phyloP scores from a whole-genome alignment of 2,888 invertebrate species.

The Callyntrura sp. region DNA sequence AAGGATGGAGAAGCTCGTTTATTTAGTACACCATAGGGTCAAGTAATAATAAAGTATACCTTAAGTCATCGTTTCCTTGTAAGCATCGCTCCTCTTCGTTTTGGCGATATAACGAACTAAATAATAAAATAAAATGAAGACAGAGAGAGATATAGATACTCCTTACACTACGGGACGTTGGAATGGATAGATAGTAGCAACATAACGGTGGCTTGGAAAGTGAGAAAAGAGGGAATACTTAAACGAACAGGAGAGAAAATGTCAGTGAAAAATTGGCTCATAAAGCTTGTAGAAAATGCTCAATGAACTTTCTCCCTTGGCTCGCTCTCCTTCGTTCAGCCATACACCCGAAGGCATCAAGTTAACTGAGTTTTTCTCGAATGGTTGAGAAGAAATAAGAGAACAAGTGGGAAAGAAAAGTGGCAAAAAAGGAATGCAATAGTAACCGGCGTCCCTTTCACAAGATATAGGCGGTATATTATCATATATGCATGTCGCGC shows the following conservation, averaged over 20 bases:
- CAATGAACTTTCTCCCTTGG: slow-evolving; percentile 82
- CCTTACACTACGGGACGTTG: neutral
- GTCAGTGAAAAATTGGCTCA: slow-evolving; percentile 82
- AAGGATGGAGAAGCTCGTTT: slow-evolving; percentile 62
- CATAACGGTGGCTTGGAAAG: slow-evolving; percentile 20
- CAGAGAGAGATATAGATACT: slow-evolving; percentile 30
- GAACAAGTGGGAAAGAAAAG: slow-evolving; percentile 42
- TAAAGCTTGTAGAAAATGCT: slow-evolving; percentile 82
- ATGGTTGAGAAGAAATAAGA: slow-evolving; percentile 35
- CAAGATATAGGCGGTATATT: slow-evolving; percentile 47
- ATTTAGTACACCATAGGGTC: slow-evolving; percentile 78
- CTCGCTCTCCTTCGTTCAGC: slow-evolving; percentile 56
- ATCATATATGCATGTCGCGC: slow-evolving; percentile 6
- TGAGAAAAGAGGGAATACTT: slow-evolving; percentile 41
- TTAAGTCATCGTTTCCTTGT: slow-evolving; percentile 67
- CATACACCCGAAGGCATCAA: slow-evolving; percentile 72
- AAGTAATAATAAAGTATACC: slow-evolving; percentile 77
- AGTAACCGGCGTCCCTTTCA: slow-evolving; percentile 40
- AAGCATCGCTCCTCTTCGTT: neutral
- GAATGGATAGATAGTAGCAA: slow-evolving; percentile 47
- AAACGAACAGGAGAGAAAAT: slow-evolving; percentile 77
- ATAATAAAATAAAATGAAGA: slow-evolving; percentile 33
- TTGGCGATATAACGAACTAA: slow-evolving; percentile 33
- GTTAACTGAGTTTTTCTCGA: slow-evolving; percentile 42
- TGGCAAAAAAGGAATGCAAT: slow-evolving; percentile 40